Evolutionary conservation across 2,113 vertebrate species (phyloP).

Genomic region (Calyptommatus sinebrachiatus): DNA sequence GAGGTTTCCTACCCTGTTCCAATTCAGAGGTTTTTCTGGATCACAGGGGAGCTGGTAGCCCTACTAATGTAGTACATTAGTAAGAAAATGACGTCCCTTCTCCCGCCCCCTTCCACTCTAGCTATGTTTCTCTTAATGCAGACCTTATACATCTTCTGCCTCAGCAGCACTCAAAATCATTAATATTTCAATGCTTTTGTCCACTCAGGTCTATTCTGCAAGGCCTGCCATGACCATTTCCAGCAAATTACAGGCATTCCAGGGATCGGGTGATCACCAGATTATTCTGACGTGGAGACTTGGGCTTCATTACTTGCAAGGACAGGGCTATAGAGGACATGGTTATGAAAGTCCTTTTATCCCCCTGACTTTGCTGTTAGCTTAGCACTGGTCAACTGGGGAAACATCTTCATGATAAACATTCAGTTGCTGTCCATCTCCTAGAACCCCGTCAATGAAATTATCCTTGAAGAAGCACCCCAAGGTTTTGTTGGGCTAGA

Average conservation of each 20-base stretch:
- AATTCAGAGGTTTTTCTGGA: neutral
- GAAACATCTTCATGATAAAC: neutral
- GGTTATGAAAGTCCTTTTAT: neutral
- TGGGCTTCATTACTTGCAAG: fast-evolving
- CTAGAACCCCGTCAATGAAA: neutral
- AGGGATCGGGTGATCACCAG: fast-evolving
- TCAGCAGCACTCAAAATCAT: slow-evolving; percentile 22
- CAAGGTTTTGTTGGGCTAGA: neutral
- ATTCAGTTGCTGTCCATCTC: neutral
- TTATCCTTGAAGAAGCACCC: neutral
- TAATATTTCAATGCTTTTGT: slow-evolving; percentile 60
- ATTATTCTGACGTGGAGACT: neutral
- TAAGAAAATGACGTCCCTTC: neutral
- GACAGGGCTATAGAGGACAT: neutral
- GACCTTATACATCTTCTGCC: slow-evolving; percentile 8
- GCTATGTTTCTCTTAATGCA: slow-evolving; percentile 38
- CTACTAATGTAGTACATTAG: too few relatives aligned
- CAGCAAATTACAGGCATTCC: neutral
- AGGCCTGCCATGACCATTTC: slow-evolving; percentile 49
- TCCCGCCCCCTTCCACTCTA: neutral
- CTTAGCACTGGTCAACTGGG: neutral
- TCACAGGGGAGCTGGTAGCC: neutral
- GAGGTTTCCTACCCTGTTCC: neutral
- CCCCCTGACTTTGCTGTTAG: neutral
- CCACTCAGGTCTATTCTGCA: slow-evolving; percentile 23